Percentiles rank a stretch among this genome's conserved stretches.
These are phyloP conservation scores for Gymnobelideus leadbeateri DNA, from an alignment of 2,113 vertebrate genomes.

Conservation along the genomic window DNA sequence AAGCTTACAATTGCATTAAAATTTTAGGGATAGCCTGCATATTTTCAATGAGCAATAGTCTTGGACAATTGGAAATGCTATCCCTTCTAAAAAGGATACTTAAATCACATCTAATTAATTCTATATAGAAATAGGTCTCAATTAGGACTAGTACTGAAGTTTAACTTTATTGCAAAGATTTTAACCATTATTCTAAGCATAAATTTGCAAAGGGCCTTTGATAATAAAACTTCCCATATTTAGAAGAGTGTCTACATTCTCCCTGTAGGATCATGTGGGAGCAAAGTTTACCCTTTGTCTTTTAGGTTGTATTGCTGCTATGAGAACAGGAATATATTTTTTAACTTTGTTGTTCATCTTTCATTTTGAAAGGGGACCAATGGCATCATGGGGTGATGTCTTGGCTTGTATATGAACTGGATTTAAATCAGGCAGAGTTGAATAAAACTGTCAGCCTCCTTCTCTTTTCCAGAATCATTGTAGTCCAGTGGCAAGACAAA, in stretches of 20 bases:
- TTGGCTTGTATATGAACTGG: neutral
- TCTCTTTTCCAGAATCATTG: neutral
- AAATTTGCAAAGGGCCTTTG: neutral
- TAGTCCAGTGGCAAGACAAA: neutral
- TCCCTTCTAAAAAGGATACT: neutral
- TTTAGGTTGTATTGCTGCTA: neutral
- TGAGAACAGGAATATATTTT: neutral
- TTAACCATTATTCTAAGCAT: neutral
- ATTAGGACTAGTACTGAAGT: neutral
- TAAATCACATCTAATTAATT: neutral
- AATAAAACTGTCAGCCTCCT: neutral
- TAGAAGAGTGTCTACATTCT: neutral
- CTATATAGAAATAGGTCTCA: neutral
- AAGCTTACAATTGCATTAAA: neutral
- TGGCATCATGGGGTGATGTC: neutral
- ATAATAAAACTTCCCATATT: neutral
- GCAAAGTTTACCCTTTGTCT: neutral
- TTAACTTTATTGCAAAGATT: neutral
- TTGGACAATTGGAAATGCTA: neutral
- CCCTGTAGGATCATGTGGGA: neutral
- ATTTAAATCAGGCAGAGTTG: neutral
- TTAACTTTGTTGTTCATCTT: neutral
- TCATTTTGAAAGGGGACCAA: neutral
- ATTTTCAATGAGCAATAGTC: neutral
- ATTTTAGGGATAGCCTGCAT: neutral